Evolutionary conservation across 2,888 invertebrate species (phyloP).

Genomic region (Latrodectus elegans): DNA sequence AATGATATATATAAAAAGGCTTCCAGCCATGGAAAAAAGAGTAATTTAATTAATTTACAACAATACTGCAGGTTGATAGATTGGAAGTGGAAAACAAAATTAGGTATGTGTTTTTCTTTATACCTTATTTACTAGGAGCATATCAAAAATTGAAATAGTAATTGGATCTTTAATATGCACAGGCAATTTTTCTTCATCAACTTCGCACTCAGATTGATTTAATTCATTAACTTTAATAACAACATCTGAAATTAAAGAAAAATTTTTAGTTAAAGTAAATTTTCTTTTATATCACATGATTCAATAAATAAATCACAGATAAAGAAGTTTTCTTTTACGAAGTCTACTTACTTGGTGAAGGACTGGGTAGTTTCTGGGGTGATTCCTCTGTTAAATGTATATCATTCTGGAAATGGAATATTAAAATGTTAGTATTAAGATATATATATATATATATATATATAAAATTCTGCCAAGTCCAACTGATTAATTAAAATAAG

Average conservation of each 20-base stretch:
- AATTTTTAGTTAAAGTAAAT: neutral
- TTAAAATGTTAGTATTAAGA: too few species aligned
- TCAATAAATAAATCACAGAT: neutral
- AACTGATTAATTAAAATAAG: too few species aligned
- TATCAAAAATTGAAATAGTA: constrained; percentile 44
- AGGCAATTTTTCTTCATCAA: constrained; percentile 6
- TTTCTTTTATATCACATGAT: neutral
- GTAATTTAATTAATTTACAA: too few species aligned
- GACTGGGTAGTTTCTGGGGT: too few species aligned
- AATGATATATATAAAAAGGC: too few species aligned
- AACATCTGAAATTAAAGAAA: constrained; percentile 9
- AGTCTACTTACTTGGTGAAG: too few species aligned
- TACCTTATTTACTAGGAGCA: constrained; percentile 36
- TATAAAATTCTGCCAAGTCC: too few species aligned
- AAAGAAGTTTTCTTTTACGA: neutral
- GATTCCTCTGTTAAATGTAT: neutral
- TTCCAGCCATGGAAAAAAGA: too few species aligned
- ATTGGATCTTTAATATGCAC: constrained; percentile 36
- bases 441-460: too few species aligned
- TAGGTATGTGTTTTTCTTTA: neutral
- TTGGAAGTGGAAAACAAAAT: too few species aligned
- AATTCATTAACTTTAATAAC: neutral
- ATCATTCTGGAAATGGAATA: too few species aligned
- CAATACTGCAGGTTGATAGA: too few species aligned
- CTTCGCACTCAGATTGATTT: neutral